Percentiles rank a stretch among this genome's conserved stretches.
Evolutionary conservation across 1,140 invertebrate genomes (phyloP).

Genomic region (Drosophila leontia): DNA sequence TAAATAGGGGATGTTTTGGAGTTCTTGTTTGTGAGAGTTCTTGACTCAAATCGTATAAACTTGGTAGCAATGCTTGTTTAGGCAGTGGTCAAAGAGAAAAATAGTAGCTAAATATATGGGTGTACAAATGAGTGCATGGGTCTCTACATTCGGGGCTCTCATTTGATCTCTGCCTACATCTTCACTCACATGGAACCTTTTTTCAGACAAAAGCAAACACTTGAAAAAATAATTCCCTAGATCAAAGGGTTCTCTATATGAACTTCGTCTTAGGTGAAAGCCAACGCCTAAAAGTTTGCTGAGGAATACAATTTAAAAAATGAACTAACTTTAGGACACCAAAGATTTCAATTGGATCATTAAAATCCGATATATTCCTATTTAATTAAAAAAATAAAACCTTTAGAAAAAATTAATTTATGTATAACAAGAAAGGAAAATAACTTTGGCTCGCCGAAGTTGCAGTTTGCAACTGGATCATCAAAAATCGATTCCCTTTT

Average conservation of each 20-base stretch:
- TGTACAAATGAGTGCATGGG: neutral
- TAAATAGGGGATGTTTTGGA: neutral
- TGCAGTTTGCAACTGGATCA: no score
- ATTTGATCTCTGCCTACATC: slow-evolving; percentile 15
- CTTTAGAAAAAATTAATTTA: no score
- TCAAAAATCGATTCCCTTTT: no score
- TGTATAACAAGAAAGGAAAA: no score
- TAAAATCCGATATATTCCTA: no score
- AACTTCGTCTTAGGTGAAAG: neutral
- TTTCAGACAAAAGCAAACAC: slow-evolving; percentile 2
- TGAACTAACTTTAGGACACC: no score
- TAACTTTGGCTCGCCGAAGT: no score
- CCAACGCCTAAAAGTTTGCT: neutral
- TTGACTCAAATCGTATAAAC: neutral
- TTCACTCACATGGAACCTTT: slow-evolving; percentile 9
- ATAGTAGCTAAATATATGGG: neutral
- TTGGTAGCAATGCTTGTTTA: neutral
- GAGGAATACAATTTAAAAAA: neutral
- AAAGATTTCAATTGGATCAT: no score
- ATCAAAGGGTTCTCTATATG: neutral
- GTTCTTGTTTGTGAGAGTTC: neutral
- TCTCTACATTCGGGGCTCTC: slow-evolving; percentile 3
- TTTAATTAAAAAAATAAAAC: no score
- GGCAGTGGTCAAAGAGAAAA: neutral
- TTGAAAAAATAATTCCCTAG: neutral